Evolutionary conservation across 2,888 invertebrate genomes (phyloP).

Genomic region (Diarsia brunnea): DNA sequence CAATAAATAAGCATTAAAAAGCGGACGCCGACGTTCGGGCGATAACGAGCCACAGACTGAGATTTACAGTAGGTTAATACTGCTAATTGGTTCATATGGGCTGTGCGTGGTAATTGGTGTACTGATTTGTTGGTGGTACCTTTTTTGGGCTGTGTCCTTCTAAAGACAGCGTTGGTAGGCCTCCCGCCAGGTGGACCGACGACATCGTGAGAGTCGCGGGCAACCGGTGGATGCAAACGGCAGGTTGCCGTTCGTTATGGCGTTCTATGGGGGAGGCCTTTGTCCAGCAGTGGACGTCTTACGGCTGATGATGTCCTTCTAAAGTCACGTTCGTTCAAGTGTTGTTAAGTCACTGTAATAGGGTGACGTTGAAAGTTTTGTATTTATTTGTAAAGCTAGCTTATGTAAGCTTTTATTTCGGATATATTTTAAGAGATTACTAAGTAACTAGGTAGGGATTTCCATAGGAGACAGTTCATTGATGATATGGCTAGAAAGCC

Average conservation of each 20-base stretch:
- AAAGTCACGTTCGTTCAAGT: no score
- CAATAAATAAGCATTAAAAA: constrained; percentile 90
- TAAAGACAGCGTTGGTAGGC: no score
- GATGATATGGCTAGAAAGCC: neutral
- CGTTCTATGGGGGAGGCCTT: no score
- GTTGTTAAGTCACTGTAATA: neutral
- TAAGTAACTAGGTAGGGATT: neutral
- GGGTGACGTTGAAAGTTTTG: neutral
- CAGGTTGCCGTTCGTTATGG: no score
- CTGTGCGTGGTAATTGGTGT: constrained; percentile 46
- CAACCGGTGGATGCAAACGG: no score
- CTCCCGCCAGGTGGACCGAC: no score
- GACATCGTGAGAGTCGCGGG: no score
- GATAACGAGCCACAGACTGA: constrained; percentile 79
- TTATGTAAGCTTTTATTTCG: neutral
- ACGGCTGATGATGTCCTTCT: no score
- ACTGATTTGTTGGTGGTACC: constrained; percentile 25
- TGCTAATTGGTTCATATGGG: constrained; percentile 63
- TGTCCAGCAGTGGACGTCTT: no score
- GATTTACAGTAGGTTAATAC: constrained; percentile 54
- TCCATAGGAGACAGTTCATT: neutral
- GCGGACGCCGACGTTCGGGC: constrained; percentile 73
- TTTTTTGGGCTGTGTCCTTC: constrained; percentile 18
- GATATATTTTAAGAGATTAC: neutral
- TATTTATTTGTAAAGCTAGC: neutral